Evolutionary conservation across 2,113 vertebrate genomes (phyloP), one percentile per base, ranked within the genome.

Genomic region (Antechinus stuartii): DNA sequence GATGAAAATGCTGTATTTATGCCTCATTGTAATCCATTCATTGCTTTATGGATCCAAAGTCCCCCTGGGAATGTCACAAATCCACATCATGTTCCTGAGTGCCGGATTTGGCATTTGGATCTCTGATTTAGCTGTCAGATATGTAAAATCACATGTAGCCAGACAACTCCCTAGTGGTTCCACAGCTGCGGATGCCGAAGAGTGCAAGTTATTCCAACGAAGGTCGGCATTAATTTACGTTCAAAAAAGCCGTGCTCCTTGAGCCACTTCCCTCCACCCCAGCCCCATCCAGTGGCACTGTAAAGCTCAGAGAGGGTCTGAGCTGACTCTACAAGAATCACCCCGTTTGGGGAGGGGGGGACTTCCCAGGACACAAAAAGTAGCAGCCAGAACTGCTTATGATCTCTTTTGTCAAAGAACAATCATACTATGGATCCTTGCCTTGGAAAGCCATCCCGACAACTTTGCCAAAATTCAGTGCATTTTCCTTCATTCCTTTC

Each of bases 101-200:
- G 97, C 94, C 91, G 94, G 97, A 95, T 98, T 98, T 98, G 98
- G 98, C 98, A 98, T 97, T 98, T 50, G 97, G 98, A 97, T 97
- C 98, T 98, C 98, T 98, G 97, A 97, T 97, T 98, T 98, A 98
- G 98, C 97, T 98, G 98, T 98, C 98, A 98, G 98, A 98, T 98
- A 98, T 97, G 98, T 97, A 98, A 98, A 98, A 98, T 97, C 97
- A 93, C 91, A 96, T 11, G 92, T 97, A 98, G 98, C 98, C 98
- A 98, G 98, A 97, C 97, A 98, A 96, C 55, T 98, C 98, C 97
- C 98, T 2, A 0, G 9, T 94, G 98, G 98, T 92, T 55, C 95
- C 98, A 98, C 98, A 98, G 98, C 98, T 98, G 98, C 90, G 91
- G 94, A 76, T 52, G 96, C 96, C 89, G 96, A 97, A 97, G 98